Evolutionary conservation across 1,140 invertebrate species (phyloP).

Genomic region (Ostrea edulis): DNA sequence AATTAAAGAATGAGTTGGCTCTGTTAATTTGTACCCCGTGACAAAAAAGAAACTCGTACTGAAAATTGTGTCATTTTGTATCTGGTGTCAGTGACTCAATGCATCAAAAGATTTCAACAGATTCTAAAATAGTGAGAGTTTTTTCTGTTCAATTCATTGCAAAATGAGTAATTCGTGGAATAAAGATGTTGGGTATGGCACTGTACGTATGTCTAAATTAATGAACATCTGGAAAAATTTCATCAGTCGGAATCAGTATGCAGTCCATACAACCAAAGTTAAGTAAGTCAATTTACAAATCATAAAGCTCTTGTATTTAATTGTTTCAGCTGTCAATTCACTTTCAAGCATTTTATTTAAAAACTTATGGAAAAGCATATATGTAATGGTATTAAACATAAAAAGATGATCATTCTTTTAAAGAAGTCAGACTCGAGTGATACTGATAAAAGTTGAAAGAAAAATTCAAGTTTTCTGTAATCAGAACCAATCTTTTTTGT

Average conservation of each 20-base stretch:
- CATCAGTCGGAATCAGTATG: conserved; percentile 13
- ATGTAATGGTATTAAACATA: not conserved
- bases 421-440: no score
- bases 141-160: not conserved
- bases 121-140: not conserved
- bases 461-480: no score
- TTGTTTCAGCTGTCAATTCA: no score
- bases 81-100: not conserved
- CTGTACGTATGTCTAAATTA: not conserved
- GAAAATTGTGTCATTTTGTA: conserved; percentile 25
- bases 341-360: no score
- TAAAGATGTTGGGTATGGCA: not conserved
- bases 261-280: not conserved
- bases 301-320: no score
- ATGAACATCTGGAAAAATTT: conserved; percentile 22
- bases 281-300: not conserved
- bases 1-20: conserved; percentile 12
- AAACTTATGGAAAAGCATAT: not conserved
- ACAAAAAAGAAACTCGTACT: not conserved
- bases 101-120: not conserved
- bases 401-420: no score
- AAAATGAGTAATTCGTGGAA: not conserved
- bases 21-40: not conserved
- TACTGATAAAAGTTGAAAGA: no score
- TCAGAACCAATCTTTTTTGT: no score